These are phyloP conservation scores for Todiramphus chloris DNA, from an alignment of 2,113 vertebrate genomes.

Conservation along the genomic window DNA sequence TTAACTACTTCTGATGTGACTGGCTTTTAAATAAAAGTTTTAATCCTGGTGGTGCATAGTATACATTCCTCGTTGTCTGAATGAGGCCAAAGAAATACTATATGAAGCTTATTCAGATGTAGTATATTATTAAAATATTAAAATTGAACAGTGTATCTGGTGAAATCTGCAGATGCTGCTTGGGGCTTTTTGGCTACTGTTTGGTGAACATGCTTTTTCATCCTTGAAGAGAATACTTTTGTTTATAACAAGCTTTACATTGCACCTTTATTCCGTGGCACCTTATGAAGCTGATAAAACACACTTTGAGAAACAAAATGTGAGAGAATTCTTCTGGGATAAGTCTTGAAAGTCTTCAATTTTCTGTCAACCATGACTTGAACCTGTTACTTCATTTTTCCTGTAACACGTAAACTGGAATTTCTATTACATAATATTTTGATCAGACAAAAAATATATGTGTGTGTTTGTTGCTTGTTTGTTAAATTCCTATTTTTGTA, in stretches of 20 bases:
- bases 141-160: not conserved
- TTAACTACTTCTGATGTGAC: not conserved
- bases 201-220: not conserved
- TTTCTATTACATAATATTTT: constrained; percentile 32
- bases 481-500: constrained; percentile 62
- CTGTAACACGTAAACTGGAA: not conserved
- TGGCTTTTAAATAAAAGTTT: not conserved
- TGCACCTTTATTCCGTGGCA: not conserved
- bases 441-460: constrained; percentile 1
- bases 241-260: not conserved
- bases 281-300: constrained; percentile 7
- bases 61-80: not conserved
- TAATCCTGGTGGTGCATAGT: not conserved
- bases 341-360: not conserved
- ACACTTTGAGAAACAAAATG: not conserved
- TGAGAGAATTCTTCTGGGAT: constrained; percentile 28
- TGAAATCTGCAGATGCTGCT: not conserved
- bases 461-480: constrained; percentile 23
- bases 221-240: not conserved
- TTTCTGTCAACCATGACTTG: not conserved
- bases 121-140: not conserved
- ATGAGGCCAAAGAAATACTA: not conserved
- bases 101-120: not conserved
- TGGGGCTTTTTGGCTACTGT: not conserved
- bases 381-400: constrained; percentile 4